phyloP scores from a whole-genome alignment of 2,113 vertebrate species.

The Jacana jacana region DNA sequence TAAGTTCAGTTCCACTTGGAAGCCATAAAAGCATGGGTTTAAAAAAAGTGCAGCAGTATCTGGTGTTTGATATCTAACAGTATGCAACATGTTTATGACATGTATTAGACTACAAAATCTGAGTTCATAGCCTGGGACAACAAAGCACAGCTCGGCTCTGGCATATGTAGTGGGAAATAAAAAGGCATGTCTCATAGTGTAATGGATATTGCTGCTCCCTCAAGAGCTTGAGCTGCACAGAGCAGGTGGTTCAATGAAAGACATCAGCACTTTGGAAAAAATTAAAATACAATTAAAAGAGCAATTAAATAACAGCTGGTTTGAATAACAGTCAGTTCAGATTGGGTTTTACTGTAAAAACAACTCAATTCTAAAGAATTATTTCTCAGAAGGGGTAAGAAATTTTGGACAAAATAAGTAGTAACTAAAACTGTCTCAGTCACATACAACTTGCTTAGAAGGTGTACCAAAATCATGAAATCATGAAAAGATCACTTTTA shows the following conservation, averaged over 20 bases:
- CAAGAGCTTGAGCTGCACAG: conserved; percentile 44
- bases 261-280: conserved; percentile 30
- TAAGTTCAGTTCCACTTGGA: conserved; percentile 62
- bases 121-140: conserved; percentile 55
- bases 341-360: background rate
- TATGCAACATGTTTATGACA: conserved; percentile 66
- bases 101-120: conserved; percentile 49
- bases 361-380: background rate
- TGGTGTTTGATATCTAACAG: conserved; percentile 69
- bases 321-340: conserved; percentile 38
- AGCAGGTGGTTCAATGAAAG: conserved; percentile 67
- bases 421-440: background rate
- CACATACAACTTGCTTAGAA: background rate
- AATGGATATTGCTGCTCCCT: conserved; percentile 66
- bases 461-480: background rate
- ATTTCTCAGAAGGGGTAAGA: background rate
- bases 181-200: conserved; percentile 36
- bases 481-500: background rate
- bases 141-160: conserved; percentile 50
- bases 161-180: conserved; percentile 48
- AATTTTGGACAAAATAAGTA: background rate
- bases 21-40: conserved; percentile 65
- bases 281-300: conserved; percentile 6
- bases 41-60: conserved; percentile 53
- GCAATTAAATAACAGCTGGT: conserved; percentile 40